Percentiles rank a stretch among this genome's conserved stretches.
These are phyloP conservation scores for Aporophyla nigra DNA, from an alignment of 2,888 invertebrate species.

Conservation along the genomic window DNA sequence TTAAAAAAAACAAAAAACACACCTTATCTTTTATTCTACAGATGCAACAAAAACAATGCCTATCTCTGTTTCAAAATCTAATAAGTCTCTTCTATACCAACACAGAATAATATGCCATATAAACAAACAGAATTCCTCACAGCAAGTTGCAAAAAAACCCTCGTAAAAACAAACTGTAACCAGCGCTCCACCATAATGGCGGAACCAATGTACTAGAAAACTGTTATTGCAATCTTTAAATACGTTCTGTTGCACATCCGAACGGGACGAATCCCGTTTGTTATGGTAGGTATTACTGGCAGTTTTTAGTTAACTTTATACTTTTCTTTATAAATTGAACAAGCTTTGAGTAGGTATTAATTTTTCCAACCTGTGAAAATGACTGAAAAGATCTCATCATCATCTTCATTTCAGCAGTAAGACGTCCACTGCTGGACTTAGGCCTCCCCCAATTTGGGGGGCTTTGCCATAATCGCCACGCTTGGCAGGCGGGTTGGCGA, in stretches of 20 bases:
- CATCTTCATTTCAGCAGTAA: too few relatives aligned
- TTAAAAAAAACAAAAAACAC: too few relatives aligned
- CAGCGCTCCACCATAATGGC: slow-evolving; percentile 29
- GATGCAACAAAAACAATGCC: too few relatives aligned
- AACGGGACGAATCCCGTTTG: slow-evolving; percentile 22
- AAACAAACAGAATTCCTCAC: slow-evolving; percentile 10
- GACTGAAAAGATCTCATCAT: too few relatives aligned
- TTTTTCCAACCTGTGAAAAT: not conserved
- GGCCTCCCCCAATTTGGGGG: too few relatives aligned
- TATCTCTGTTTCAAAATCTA: too few relatives aligned
- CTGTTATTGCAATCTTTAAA: slow-evolving; percentile 47
- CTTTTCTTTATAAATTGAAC: slow-evolving; percentile 27
- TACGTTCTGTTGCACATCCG: slow-evolving; percentile 25
- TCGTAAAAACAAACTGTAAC: slow-evolving; percentile 34
- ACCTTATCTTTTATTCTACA: too few relatives aligned
- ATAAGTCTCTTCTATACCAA: not conserved
- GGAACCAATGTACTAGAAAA: slow-evolving; percentile 41
- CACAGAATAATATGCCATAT: not conserved
- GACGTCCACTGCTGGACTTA: too few relatives aligned
- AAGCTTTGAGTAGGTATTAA: not conserved
- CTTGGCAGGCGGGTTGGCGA: too few relatives aligned
- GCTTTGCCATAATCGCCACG: too few relatives aligned
- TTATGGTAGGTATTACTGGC: slow-evolving; percentile 25
- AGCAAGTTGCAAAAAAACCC: slow-evolving; percentile 12
- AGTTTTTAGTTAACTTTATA: slow-evolving; percentile 23